Percentiles rank a stretch among this genome's conserved stretches.
Evolutionary conservation across 2,113 vertebrate species (phyloP).

Genomic region (Psittacula cyanocephala): DNA sequence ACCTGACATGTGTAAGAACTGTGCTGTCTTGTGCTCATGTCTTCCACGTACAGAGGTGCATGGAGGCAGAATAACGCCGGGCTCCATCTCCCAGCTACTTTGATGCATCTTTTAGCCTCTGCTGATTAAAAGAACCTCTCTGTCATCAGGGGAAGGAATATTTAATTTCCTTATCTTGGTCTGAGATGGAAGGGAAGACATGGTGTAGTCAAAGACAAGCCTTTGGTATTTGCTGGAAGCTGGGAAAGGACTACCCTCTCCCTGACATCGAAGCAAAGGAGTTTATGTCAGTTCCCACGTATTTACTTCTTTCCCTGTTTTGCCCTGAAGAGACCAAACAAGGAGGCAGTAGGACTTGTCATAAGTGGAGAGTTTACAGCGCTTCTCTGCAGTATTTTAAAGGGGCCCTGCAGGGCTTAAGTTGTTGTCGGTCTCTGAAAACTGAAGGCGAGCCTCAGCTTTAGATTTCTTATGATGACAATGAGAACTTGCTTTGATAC

Average conservation of each 20-base stretch:
- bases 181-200: neutral
- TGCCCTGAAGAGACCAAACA: neutral
- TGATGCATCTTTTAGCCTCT: neutral
- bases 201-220: neutral
- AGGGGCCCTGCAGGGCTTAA: neutral
- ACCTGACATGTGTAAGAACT: accelerated
- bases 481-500: neutral
- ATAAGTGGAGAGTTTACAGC: accelerated
- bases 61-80: neutral
- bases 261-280: neutral
- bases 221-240: neutral
- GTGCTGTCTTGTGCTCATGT: accelerated
- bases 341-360: neutral
- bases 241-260: neutral
- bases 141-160: neutral
- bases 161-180: neutral
- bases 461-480: neutral
- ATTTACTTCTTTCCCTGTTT: neutral
- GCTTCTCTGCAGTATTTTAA: neutral
- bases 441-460: neutral
- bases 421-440: neutral
- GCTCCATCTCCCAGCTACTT: neutral
- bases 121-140: neutral
- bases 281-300: neutral
- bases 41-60: neutral